Percentiles rank a stretch among this genome's conserved stretches.
Evolutionary conservation across 1,140 invertebrate genomes (phyloP).

Genomic region (Macrotrachela quadricornifera): DNA sequence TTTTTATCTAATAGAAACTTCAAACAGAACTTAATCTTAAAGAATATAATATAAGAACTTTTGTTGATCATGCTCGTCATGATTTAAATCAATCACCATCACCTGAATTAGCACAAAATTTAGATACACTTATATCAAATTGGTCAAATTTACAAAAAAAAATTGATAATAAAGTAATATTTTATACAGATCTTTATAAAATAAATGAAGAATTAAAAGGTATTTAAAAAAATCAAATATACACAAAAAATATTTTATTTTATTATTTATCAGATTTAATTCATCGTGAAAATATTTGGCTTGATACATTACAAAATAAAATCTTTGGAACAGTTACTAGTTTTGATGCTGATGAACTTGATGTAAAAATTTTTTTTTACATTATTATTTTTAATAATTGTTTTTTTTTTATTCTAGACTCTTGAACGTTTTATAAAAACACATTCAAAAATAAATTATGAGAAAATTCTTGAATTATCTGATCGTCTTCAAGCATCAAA

Average conservation of each 20-base stretch:
- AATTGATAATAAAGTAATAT: not conserved
- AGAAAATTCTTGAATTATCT: too few species aligned
- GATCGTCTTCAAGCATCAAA: too few species aligned
- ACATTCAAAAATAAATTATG: not conserved
- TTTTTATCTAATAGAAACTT: too few species aligned
- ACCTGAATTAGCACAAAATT: not conserved
- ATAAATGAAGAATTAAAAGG: not conserved
- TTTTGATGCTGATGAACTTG: not conserved
- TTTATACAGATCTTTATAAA: not conserved
- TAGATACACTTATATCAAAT: not conserved
- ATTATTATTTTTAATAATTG: not conserved
- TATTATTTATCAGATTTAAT: conserved; percentile 1
- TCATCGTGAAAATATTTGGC: conserved; percentile 3
- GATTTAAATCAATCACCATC: not conserved
- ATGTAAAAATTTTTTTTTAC: not conserved
- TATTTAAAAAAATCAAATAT: not conserved
- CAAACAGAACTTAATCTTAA: too few species aligned
- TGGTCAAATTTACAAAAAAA: conserved; percentile 2
- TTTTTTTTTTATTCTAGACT: not conserved
- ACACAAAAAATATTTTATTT: not conserved
- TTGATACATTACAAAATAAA: conserved; percentile 3
- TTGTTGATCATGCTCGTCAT: too few species aligned
- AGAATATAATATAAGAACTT: too few species aligned
- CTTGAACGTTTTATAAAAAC: not conserved
- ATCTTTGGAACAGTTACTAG: not conserved